Conservation (phyloP, 2,888 invertebrate species). For the Zonitis immaculata region DNA sequence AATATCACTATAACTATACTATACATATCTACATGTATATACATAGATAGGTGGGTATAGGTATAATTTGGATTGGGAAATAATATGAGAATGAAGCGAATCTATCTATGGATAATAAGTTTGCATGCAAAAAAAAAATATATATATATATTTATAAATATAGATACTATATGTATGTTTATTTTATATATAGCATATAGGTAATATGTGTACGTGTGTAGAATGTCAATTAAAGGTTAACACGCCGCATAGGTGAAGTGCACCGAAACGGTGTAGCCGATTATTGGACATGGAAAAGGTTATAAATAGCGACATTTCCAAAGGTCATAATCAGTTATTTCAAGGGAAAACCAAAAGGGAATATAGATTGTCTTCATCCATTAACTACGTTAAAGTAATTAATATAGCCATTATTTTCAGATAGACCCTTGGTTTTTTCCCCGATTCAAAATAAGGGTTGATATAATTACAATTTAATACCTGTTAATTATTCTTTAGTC, state of each 20-base stretch:
- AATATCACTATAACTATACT: neutral
- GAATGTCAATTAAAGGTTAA: slow-evolving; percentile 39
- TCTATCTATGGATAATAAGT: no score
- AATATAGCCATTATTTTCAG: slow-evolving; percentile 19
- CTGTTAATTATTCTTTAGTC: slow-evolving; percentile 35
- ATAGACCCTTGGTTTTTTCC: slow-evolving; percentile 21
- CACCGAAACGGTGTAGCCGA: slow-evolving; percentile 23
- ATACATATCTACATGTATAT: no score
- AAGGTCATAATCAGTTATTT: slow-evolving; percentile 27
- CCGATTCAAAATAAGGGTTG: slow-evolving; percentile 22
- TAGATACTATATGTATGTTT: no score
- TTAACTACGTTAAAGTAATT: slow-evolving; percentile 25
- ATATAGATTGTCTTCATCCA: slow-evolving; percentile 17
- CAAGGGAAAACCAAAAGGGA: slow-evolving; percentile 10
- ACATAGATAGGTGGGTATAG: no score
- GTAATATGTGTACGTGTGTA: slow-evolving; percentile 17
- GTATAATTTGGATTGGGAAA: no score
- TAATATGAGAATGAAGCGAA: no score
- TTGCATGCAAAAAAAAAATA: no score
- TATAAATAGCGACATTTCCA: slow-evolving; percentile 33
- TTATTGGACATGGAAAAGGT: slow-evolving; percentile 37
- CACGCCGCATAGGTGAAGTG: slow-evolving; percentile 34
- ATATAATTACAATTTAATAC: slow-evolving; percentile 37
- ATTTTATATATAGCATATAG: neutral
- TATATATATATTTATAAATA: no score